A percentile compares a stretch with the other conserved stretches of the same genome.
Conservation (phyloP, 2,797 vertebrate species). For the Psittacula derbiana region DNA sequence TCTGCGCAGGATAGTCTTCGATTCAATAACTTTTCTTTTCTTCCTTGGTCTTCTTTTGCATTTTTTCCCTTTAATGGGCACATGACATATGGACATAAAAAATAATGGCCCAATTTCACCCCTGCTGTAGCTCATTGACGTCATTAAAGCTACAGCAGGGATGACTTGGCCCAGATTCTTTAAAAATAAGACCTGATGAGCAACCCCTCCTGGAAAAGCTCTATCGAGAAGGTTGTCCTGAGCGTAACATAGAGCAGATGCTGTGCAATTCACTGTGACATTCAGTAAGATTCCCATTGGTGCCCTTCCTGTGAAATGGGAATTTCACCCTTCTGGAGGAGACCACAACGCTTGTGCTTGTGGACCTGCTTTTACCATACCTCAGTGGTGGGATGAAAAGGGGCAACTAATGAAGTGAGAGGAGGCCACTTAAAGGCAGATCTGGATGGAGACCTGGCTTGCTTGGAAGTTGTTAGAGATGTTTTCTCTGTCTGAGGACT, state of each 20-base stretch:
- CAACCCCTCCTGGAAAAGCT: constrained; percentile 55
- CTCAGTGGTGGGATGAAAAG: background rate
- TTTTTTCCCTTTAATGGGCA: constrained; percentile 46
- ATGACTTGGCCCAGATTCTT: constrained; percentile 71
- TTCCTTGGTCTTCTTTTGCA: constrained; percentile 26
- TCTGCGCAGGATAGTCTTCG: background rate
- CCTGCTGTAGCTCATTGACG: constrained; percentile 65
- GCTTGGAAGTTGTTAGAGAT: background rate
- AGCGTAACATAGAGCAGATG: background rate
- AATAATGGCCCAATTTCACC: constrained; percentile 68
- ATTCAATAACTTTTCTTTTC: constrained; percentile 23
- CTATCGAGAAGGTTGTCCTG: constrained; percentile 29
- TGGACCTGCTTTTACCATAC: background rate
- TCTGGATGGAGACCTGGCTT: background rate
- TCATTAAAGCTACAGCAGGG: constrained; percentile 67
- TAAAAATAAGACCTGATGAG: constrained; percentile 64
- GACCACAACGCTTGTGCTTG: background rate
- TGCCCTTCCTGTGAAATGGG: background rate
- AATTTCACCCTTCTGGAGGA: background rate
- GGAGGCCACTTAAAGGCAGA: background rate
- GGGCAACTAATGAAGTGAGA: background rate
- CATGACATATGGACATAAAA: constrained; percentile 65
- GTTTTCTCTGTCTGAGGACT: background rate
- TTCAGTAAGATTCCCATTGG: background rate
- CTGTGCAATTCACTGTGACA: background rate